Conservation (phyloP, 2,888 invertebrate genomes). For the Tenthredo mesomela region DNA sequence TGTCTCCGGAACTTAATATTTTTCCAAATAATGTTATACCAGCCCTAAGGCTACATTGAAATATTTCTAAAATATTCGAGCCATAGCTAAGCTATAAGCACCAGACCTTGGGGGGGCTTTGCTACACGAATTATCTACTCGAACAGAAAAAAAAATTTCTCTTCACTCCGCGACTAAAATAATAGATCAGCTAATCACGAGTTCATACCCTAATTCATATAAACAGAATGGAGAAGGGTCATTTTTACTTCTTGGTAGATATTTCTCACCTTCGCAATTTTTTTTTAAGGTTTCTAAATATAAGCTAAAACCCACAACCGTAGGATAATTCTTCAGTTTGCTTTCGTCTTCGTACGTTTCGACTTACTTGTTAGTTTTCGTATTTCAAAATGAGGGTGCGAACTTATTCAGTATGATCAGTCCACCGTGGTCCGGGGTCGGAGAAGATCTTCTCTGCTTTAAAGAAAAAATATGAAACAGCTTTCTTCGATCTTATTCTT, state of each 20-base stretch:
- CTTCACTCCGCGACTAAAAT: background rate
- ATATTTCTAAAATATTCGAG: conserved; percentile 52
- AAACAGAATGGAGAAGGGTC: too few relatives aligned
- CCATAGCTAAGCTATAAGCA: background rate
- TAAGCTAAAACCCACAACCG: background rate
- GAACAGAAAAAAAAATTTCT: background rate
- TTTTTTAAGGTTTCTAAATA: background rate
- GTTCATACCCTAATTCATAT: background rate
- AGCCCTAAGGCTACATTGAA: conserved; percentile 44
- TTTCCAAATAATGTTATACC: conserved; percentile 48
- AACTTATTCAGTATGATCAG: conserved; percentile 16
- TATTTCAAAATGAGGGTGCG: conserved; percentile 23
- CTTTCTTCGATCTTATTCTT: conserved; percentile 8
- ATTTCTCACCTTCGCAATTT: background rate
- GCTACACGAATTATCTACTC: background rate
- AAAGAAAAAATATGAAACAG: background rate
- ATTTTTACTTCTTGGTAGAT: background rate
- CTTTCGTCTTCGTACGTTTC: background rate
- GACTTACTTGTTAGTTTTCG: background rate
- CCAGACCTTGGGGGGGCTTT: conserved; percentile 32
- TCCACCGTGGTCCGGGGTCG: background rate
- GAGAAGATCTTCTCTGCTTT: background rate
- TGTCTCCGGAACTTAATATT: conserved; percentile 49
- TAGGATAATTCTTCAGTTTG: background rate
- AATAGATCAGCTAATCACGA: background rate